Percentiles rank a stretch among this genome's conserved stretches.
Conservation (phyloP, 2,113 vertebrate genomes). For the Notothenia coriiceps region DNA sequence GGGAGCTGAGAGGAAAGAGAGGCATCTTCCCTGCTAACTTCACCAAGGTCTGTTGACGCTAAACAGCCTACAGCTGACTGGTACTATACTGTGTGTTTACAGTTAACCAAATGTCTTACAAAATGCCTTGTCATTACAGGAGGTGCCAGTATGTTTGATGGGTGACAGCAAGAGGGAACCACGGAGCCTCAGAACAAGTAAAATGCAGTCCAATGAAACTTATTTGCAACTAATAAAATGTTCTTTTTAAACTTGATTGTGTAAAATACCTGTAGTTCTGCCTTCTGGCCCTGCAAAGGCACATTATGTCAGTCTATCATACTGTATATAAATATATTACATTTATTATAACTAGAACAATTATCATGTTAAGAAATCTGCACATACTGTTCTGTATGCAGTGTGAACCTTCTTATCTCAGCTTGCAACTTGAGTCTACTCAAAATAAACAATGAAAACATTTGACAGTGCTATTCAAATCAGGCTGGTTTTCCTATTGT, state of each 20-base stretch:
- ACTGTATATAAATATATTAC: no score
- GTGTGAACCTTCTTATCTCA: background rate
- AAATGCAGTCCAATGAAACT: background rate
- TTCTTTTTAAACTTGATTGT: background rate
- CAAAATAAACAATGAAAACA: background rate
- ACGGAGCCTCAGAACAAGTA: slow-evolving; percentile 83
- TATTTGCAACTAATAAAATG: background rate
- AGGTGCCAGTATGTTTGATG: slow-evolving; percentile 80
- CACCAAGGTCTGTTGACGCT: slow-evolving; percentile 79
- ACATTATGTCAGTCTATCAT: no score
- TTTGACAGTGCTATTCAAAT: background rate
- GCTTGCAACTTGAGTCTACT: background rate
- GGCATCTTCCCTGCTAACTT: slow-evolving; percentile 88
- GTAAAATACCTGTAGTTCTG: background rate
- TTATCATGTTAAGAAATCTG: background rate
- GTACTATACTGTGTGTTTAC: background rate
- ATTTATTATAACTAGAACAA: no score
- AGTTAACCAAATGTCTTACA: background rate
- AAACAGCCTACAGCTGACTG: background rate
- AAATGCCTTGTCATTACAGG: slow-evolving; percentile 65
- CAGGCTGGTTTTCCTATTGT: background rate
- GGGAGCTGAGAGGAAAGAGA: slow-evolving; percentile 82
- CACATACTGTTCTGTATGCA: background rate
- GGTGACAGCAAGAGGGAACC: slow-evolving; percentile 80
- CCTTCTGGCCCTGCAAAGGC: background rate